These are phyloP conservation scores for Carettochelys insculpta DNA, from an alignment of 2,113 vertebrate species.

Conservation along the genomic window DNA sequence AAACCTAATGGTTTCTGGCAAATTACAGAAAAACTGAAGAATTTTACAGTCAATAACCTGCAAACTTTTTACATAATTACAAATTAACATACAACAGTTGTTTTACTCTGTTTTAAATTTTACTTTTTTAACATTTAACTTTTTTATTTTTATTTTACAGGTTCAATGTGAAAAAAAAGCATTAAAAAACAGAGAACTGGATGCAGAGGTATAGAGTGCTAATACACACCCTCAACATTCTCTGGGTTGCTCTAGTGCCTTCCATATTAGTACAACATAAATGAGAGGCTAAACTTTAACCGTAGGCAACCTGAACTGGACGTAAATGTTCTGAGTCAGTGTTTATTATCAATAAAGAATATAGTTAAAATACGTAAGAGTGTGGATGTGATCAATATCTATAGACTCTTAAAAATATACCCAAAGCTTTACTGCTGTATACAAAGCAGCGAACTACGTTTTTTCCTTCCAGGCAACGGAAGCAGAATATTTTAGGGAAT, in stretches of 20 bases:
- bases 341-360: conserved; percentile 29
- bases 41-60: conserved; percentile 86
- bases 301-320: conserved; percentile 58
- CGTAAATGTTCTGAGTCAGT: not conserved
- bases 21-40: conserved; percentile 83
- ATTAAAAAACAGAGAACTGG: conserved; percentile 38
- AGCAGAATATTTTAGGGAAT: conserved; percentile 52
- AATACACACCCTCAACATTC: conserved; percentile 75
- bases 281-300: conserved; percentile 48
- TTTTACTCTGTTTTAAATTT: conserved; percentile 68
- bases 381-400: conserved; percentile 41
- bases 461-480: conserved; percentile 33
- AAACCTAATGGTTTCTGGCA: conserved; percentile 69
- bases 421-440: conserved; percentile 36
- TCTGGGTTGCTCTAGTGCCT: conserved; percentile 80
- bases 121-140: conserved; percentile 30
- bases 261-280: conserved; percentile 78
- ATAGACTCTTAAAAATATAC: conserved; percentile 41
- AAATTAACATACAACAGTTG: conserved; percentile 85
- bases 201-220: conserved; percentile 79
- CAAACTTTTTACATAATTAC: conserved; percentile 93
- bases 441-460: conserved; percentile 28
- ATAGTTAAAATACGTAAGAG: conserved; percentile 26
- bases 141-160: conserved; percentile 2
- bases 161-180: conserved; percentile 72